Evolutionary conservation across 2,797 vertebrate species (phyloP).

Genomic region (Momotus momota): DNA sequence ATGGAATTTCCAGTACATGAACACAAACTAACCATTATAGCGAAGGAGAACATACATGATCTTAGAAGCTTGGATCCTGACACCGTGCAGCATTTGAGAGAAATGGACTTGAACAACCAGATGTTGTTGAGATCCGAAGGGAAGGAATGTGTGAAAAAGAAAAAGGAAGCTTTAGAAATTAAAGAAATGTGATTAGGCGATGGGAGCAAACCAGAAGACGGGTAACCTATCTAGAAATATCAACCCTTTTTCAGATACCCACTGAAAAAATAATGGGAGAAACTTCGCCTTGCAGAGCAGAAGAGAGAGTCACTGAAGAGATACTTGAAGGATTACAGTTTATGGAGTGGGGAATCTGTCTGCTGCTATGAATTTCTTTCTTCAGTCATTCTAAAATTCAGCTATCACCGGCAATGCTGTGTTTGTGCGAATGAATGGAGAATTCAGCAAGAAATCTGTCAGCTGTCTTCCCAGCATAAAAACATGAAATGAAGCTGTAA

Average conservation of each 20-base stretch:
- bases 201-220: neutral
- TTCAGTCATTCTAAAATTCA: constrained; percentile 1
- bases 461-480: constrained; percentile 11
- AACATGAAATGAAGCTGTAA: constrained; percentile 10
- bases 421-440: neutral
- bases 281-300: neutral
- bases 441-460: constrained; percentile 40
- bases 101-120: neutral
- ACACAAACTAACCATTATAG: neutral
- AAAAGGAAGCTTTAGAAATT: neutral
- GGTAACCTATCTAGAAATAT: neutral
- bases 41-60: fast-evolving
- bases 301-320: neutral
- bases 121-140: neutral
- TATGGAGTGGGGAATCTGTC: neutral
- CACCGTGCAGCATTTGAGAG: neutral
- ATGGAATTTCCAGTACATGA: neutral
- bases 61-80: neutral
- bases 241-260: neutral
- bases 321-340: neutral
- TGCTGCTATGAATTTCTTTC: neutral
- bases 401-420: neutral
- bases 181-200: neutral
- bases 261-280: neutral
- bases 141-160: neutral